Conservation (phyloP, 2,888 invertebrate genomes). For the Stramonita haemastoma region DNA sequence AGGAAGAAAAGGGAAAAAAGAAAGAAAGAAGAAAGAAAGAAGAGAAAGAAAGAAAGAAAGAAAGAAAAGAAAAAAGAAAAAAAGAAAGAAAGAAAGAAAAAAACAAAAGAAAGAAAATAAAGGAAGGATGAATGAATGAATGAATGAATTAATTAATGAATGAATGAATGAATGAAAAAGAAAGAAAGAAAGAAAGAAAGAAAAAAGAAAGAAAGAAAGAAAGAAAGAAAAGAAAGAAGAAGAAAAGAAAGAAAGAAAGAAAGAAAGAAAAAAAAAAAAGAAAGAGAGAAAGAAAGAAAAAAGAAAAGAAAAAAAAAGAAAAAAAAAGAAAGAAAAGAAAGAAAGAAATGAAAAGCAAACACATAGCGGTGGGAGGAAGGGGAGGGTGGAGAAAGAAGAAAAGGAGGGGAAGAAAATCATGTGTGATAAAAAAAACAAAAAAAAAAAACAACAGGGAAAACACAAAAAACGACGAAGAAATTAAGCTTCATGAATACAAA, state of each 20-base stretch:
- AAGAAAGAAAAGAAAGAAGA: not conserved
- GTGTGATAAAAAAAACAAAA: not conserved
- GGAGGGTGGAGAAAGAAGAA: not conserved
- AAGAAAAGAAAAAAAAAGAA: not conserved
- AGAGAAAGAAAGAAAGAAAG: not conserved
- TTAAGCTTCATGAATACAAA: too few species aligned
- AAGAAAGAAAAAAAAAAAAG: not conserved
- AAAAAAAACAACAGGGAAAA: not conserved
- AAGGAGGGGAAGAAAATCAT: not conserved
- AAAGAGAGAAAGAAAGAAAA: not conserved
- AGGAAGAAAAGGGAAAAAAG: not conserved
- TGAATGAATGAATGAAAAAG: not conserved
- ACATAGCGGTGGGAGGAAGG: not conserved
- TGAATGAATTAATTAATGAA: not conserved
- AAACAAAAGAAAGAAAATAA: not conserved
- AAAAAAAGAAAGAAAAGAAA: not conserved
- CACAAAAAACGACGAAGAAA: not conserved
- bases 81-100: not conserved
- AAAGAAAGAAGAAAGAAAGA: not conserved
- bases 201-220: not conserved
- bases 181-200: not conserved
- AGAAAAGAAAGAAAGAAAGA: not conserved
- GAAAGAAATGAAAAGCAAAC: not conserved
- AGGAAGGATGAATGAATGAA: not conserved
- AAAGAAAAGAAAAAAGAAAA: not conserved